Conservation (phyloP, 2,113 vertebrate species). For the Chaetorhynchus papuensis region DNA sequence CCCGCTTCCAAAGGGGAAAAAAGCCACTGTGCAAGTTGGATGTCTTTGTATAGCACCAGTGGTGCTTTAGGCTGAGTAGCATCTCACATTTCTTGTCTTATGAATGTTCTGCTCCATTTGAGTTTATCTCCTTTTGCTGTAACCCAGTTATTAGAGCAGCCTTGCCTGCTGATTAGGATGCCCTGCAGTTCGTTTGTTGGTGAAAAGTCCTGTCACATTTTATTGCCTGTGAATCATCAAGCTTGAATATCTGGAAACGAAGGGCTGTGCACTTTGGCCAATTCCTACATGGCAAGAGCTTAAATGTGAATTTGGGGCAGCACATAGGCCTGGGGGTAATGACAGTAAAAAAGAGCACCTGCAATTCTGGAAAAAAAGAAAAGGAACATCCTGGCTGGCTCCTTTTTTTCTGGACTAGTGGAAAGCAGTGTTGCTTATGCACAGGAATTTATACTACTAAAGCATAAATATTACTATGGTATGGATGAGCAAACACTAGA, state of each 20-base stretch:
- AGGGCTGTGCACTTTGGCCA: not conserved
- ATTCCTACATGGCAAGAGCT: not conserved
- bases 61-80: slow-evolving; percentile 5
- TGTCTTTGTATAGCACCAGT: not conserved
- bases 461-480: not conserved
- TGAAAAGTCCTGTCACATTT: slow-evolving; percentile 24
- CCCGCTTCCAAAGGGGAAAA: not conserved
- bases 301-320: not conserved
- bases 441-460: not conserved
- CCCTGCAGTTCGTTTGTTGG: not conserved
- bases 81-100: not conserved
- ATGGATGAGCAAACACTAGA: not conserved
- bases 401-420: not conserved
- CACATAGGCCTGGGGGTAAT: not conserved
- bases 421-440: not conserved
- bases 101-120: slow-evolving; percentile 16
- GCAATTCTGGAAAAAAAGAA: not conserved
- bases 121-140: not conserved
- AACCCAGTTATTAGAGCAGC: slow-evolving; percentile 6
- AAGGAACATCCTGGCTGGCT: not conserved
- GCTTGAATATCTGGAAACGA: not conserved
- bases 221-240: not conserved
- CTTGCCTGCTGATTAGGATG: not conserved
- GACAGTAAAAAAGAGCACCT: not conserved
- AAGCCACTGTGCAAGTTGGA: not conserved